A percentile compares a stretch with the other conserved stretches of the same genome.
These are phyloP conservation scores for Apamea epomidion DNA, from an alignment of 2,888 invertebrate species.

Conservation along the genomic window DNA sequence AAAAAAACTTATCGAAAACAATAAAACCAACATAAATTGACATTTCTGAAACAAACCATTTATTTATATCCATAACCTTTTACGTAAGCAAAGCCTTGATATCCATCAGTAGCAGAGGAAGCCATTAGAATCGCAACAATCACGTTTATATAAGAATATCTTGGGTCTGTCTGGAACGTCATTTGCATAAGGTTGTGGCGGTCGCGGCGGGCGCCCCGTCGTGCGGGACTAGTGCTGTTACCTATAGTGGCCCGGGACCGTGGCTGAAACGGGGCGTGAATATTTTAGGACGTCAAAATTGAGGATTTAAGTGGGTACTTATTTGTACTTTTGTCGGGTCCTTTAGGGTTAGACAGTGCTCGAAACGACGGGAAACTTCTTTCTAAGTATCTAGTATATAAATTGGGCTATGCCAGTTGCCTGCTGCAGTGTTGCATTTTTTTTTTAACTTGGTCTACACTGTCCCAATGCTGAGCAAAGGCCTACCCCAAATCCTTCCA, in stretches of 20 bases:
- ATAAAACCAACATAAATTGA: constrained; percentile 22
- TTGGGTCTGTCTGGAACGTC: constrained; percentile 65
- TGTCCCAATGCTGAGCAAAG: neutral
- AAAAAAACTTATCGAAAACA: constrained; percentile 8
- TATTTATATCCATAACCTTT: constrained; percentile 61
- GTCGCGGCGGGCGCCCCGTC: constrained; percentile 65
- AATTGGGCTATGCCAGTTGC: too few species aligned
- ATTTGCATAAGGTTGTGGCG: constrained; percentile 71
- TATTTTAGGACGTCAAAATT: constrained; percentile 41
- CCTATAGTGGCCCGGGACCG: constrained; percentile 27
- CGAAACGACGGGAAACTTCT: neutral
- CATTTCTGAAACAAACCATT: constrained; percentile 33
- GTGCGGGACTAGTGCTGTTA: constrained; percentile 62
- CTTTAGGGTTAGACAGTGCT: neutral
- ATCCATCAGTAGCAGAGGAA: constrained; percentile 64
- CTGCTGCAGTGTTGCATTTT: neutral
- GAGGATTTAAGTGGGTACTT: constrained; percentile 23
- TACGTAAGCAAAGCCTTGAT: constrained; percentile 61
- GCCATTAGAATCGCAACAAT: constrained; percentile 73
- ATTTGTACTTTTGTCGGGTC: neutral
- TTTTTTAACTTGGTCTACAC: neutral
- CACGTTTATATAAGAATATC: constrained; percentile 71
- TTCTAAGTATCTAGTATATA: neutral
- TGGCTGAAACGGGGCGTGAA: constrained; percentile 36
- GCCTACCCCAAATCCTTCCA: neutral